Evolutionary conservation across 1,140 invertebrate species (phyloP).

Genomic region (Apis florea): DNA sequence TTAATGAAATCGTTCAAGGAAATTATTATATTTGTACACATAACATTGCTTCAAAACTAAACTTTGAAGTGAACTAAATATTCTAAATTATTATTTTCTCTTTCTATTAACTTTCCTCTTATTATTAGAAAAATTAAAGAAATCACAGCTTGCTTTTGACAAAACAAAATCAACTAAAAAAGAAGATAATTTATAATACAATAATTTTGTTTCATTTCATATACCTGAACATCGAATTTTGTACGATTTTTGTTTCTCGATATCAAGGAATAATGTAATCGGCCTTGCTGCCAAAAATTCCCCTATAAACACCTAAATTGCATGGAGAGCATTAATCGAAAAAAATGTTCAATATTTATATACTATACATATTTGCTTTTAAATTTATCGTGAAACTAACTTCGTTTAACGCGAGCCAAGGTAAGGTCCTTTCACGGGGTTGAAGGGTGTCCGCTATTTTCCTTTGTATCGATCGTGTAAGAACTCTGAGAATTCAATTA

Average conservation of each 20-base stretch:
- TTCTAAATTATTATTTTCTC: too few relatives aligned
- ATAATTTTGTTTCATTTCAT: conserved; percentile 77
- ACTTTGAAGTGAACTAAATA: too few relatives aligned
- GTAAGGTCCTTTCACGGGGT: conserved; percentile 75
- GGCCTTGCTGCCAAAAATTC: conserved; percentile 95
- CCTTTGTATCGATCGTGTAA: conserved; percentile 48
- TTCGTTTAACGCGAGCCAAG: conserved; percentile 89
- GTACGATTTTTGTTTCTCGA: conserved; percentile 84
- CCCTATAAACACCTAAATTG: conserved; percentile 92
- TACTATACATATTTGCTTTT: too few relatives aligned
- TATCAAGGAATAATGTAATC: conserved; percentile 89
- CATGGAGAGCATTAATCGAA: neutral
- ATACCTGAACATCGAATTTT: conserved; percentile 96
- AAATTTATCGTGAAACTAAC: conserved; percentile 73
- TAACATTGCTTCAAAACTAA: too few relatives aligned
- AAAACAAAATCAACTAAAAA: too few relatives aligned
- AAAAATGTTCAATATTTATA: neutral
- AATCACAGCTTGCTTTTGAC: too few relatives aligned
- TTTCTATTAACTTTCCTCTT: too few relatives aligned
- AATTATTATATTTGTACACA: too few relatives aligned
- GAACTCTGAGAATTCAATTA: conserved; percentile 53
- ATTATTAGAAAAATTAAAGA: too few relatives aligned
- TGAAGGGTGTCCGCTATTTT: conserved; percentile 56
- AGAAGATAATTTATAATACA: too few relatives aligned
- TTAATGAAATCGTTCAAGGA: too few relatives aligned